These are phyloP conservation scores for Drosophila anomalata DNA, from an alignment of 2,888 invertebrate genomes.

Conservation along the genomic window DNA sequence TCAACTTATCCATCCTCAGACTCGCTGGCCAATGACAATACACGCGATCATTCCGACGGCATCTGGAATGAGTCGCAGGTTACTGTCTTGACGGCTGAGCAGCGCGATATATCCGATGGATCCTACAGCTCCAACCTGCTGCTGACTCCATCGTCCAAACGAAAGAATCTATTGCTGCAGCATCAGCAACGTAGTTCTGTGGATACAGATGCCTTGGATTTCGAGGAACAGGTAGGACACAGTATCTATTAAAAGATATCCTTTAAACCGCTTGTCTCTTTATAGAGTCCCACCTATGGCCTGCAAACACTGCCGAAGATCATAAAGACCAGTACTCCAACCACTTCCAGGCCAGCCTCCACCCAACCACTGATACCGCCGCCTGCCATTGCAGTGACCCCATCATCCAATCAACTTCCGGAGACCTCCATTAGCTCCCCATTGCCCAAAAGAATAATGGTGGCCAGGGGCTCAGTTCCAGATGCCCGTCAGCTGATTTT, in stretches of 20 bases:
- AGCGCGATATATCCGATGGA: slow-evolving; percentile 77
- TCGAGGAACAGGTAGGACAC: slow-evolving; percentile 88
- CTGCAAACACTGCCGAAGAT: slow-evolving; percentile 71
- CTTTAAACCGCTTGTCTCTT: too few relatives aligned
- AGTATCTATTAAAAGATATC: too few relatives aligned
- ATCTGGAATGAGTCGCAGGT: slow-evolving; percentile 96
- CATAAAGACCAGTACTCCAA: slow-evolving; percentile 69
- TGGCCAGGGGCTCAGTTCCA: slow-evolving; percentile 54
- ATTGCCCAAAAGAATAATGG: slow-evolving; percentile 57
- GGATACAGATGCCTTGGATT: slow-evolving; percentile 92
- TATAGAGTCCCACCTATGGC: slow-evolving; percentile 81
- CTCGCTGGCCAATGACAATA: slow-evolving; percentile 91
- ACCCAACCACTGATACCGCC: slow-evolving; percentile 58
- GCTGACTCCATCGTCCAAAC: slow-evolving; percentile 91
- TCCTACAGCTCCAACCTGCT: slow-evolving; percentile 85
- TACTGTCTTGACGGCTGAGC: slow-evolving; percentile 90
- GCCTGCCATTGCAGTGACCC: slow-evolving; percentile 87
- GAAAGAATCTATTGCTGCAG: slow-evolving; percentile 91
- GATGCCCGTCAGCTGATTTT: slow-evolving; percentile 69
- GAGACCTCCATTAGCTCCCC: slow-evolving; percentile 53
- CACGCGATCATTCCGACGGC: slow-evolving; percentile 93
- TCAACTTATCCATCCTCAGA: slow-evolving; percentile 91
- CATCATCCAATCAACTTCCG: slow-evolving; percentile 72
- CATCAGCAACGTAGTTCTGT: slow-evolving; percentile 94
- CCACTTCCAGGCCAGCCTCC: slow-evolving; percentile 52